Percentiles rank a stretch among this genome's conserved stretches.
These are phyloP conservation scores for Hemicentrotus pulcherrimus DNA, from an alignment of 35 echinoderm and acorn worm genomes.

Conservation along the genomic window DNA sequence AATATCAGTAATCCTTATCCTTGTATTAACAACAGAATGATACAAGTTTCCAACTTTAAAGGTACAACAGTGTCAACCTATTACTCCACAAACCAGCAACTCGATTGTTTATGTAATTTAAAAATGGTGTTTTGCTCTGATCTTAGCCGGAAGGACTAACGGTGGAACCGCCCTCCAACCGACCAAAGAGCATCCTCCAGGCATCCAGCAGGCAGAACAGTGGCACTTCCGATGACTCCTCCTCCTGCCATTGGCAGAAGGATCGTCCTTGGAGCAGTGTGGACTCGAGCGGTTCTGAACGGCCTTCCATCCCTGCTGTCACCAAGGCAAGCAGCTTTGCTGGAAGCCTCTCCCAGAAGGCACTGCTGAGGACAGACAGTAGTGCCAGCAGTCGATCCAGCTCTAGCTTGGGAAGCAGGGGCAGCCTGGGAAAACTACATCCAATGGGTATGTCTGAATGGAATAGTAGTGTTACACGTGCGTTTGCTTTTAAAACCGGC, in stretches of 20 bases:
- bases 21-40: background rate
- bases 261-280: constrained; percentile 98
- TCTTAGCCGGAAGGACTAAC: constrained; percentile 52
- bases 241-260: constrained; percentile 73
- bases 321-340: constrained; percentile 99
- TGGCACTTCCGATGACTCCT: constrained; percentile 80
- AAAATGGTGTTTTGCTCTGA: background rate
- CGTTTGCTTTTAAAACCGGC: no score
- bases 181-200: constrained; percentile 69
- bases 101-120: background rate
- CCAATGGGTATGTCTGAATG: constrained; percentile 51
- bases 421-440: constrained; percentile 69
- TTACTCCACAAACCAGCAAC: background rate
- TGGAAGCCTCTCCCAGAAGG: constrained; percentile 74
- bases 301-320: constrained; percentile 80
- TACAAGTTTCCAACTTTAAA: background rate
- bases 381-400: constrained; percentile 87
- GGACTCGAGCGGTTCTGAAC: constrained; percentile 93
- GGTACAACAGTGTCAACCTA: background rate
- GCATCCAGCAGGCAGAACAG: constrained; percentile 78
- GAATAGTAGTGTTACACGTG: background rate
- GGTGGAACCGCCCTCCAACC: constrained; percentile 58
- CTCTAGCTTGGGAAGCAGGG: constrained; percentile 73
- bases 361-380: constrained; percentile 88
- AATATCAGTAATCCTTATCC: background rate